Percentiles rank a stretch among this genome's conserved stretches.
These are phyloP conservation scores for Platysteira castanea DNA, from an alignment of 2,113 vertebrate genomes.

Conservation along the genomic window DNA sequence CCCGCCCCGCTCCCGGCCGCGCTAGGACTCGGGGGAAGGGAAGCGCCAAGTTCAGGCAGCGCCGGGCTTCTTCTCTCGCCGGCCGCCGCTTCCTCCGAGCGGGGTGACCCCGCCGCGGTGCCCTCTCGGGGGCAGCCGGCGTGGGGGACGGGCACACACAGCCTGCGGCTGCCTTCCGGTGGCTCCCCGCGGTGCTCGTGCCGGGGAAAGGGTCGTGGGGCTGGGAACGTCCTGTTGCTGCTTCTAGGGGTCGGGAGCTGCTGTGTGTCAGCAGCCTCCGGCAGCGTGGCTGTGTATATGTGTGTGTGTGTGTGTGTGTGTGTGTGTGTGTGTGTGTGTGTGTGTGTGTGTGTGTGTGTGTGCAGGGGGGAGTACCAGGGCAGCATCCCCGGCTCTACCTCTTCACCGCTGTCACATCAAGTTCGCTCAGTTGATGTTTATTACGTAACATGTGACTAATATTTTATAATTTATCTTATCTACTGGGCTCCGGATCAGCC, in stretches of 20 bases:
- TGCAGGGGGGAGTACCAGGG: neutral
- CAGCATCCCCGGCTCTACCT: neutral
- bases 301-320: neutral
- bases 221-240: neutral
- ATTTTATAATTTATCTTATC: neutral
- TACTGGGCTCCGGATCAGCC: neutral
- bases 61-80: neutral
- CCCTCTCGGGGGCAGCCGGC: neutral
- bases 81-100: neutral
- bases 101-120: neutral
- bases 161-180: neutral
- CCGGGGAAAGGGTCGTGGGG: neutral
- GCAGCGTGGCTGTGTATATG: neutral
- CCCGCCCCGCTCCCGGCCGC: neutral
- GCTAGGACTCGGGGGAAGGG: neutral
- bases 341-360: neutral
- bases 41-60: neutral
- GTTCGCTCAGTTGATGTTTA: neutral
- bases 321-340: neutral
- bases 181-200: neutral
- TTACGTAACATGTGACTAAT: neutral
- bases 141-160: neutral
- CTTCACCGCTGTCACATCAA: neutral
- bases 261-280: neutral
- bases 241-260: neutral